Conservation (phyloP, 2,888 invertebrate genomes). For the Kuschelorhynchus macadamiae region DNA sequence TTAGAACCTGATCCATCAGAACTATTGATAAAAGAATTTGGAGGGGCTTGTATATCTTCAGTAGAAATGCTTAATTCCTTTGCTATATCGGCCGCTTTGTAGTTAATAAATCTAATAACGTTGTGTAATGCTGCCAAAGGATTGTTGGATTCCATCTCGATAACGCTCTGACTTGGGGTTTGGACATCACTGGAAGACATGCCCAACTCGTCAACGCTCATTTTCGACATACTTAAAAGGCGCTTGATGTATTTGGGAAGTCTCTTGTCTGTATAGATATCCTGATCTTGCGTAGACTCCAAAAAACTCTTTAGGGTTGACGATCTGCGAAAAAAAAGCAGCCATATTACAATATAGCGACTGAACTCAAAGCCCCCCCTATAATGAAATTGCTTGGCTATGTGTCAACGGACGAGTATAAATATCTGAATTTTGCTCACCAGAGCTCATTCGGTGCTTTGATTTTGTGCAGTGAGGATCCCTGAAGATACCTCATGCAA, state of each 20-base stretch:
- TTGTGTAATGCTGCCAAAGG: constrained; percentile 52
- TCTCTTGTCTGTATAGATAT: neutral
- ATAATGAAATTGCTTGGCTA: too few relatives aligned
- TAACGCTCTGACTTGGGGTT: constrained; percentile 69
- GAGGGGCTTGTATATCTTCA: constrained; percentile 21
- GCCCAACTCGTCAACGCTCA: constrained; percentile 69
- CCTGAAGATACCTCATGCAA: too few relatives aligned
- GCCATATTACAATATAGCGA: too few relatives aligned
- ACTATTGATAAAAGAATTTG: constrained; percentile 22
- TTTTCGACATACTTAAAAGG: constrained; percentile 71
- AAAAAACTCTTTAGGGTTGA: neutral
- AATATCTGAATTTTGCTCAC: too few relatives aligned
- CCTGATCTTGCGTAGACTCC: neutral
- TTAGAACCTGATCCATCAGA: constrained; percentile 11
- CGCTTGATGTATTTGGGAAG: constrained; percentile 68
- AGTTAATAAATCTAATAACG: constrained; percentile 56
- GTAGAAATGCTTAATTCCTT: constrained; percentile 54
- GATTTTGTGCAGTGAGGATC: too few relatives aligned
- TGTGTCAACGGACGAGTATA: too few relatives aligned
- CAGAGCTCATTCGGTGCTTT: too few relatives aligned
- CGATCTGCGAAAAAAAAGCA: neutral
- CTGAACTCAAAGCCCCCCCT: too few relatives aligned
- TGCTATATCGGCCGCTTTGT: constrained; percentile 55
- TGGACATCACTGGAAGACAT: constrained; percentile 68
- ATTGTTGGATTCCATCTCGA: constrained; percentile 67